Evolutionary conservation across 2,888 invertebrate genomes (phyloP).

Genomic region (Tridacna gigas): DNA sequence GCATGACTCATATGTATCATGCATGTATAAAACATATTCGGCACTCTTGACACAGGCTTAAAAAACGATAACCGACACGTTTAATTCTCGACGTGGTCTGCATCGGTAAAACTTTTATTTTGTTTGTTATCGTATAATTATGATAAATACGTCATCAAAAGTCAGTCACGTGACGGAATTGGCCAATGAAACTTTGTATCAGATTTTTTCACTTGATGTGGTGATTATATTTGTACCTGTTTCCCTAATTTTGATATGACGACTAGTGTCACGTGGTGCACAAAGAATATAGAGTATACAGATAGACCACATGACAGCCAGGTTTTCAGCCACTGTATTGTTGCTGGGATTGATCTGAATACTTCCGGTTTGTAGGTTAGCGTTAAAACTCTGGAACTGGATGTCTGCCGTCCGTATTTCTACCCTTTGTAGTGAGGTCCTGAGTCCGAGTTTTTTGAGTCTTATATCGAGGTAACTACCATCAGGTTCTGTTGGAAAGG

Average conservation of each 20-base stretch:
- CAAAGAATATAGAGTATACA: conserved; percentile 55
- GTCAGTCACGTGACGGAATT: too few species aligned
- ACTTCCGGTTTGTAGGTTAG: conserved; percentile 45
- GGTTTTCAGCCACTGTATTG: conserved; percentile 56
- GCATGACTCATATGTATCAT: too few species aligned
- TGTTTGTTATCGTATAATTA: too few species aligned
- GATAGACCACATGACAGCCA: conserved; percentile 50
- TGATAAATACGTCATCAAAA: too few species aligned
- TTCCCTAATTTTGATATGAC: background rate
- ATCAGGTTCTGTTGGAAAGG: background rate
- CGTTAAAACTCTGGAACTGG: conserved; percentile 60
- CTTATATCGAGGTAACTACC: conserved; percentile 38
- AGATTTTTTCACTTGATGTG: too few species aligned
- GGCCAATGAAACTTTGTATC: too few species aligned
- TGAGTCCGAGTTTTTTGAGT: conserved; percentile 42
- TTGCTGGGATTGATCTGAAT: conserved; percentile 46
- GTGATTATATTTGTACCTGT: background rate
- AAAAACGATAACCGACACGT: too few species aligned
- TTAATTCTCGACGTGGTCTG: too few species aligned
- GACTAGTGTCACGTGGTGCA: conserved; percentile 31
- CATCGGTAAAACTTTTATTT: too few species aligned
- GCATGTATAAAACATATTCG: too few species aligned
- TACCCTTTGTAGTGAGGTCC: conserved; percentile 35
- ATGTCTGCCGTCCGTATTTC: conserved; percentile 42
- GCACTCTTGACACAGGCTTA: too few species aligned